Evolutionary conservation across 2,113 vertebrate species (phyloP), one percentile per base, ranked within the genome.

Genomic region (Paracanthobrama guichenoti): DNA sequence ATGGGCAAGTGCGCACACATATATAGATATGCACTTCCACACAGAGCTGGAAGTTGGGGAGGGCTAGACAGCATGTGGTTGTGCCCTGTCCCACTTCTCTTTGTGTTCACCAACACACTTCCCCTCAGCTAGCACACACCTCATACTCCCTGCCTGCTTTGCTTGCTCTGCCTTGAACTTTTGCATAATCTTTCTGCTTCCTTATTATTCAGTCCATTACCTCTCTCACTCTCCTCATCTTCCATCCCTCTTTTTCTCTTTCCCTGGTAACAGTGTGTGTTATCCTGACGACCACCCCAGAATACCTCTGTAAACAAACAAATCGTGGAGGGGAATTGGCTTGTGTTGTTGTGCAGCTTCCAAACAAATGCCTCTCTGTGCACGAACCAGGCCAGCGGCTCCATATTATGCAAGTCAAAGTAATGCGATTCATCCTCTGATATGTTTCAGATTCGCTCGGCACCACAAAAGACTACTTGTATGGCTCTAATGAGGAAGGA

Each of bases 371-470:
- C 24, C 74, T 87, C 87, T 93, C 88, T 93, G 93, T 94, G 85
- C 80, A 83, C 22, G 87, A 90, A 92, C 72, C 74, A 89, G 86
- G 89, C 81, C 86, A 55, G 53, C 53, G 53, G 53, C 53, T 55
- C 53, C 53, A 76, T 48, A 81, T 94, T 94, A 92, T 90, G 85
- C 80, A 94, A 95, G 87, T 88, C 28, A 60, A 71, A 83, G 88
- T 92, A 91, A 92, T 91, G 90, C 87, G 92, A 92, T 89, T 90
- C 87, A 88, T 91, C 92, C 90, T 88, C 90, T 92, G 92, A 93
- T 93, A 87, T 85, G 87, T 84, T 90, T 90, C 86, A 88, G 90
- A 92, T 89, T 90, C 87, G 69, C 87, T 86, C 69, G 62, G 82
- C 71, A 86, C 83, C 87, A 87, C 81, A 87, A 92, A 92, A 89